Evolutionary conservation across 1,140 invertebrate genomes (phyloP), one percentile per base, ranked within the genome.

Genomic region (Sitodiplosis mosellana): DNA sequence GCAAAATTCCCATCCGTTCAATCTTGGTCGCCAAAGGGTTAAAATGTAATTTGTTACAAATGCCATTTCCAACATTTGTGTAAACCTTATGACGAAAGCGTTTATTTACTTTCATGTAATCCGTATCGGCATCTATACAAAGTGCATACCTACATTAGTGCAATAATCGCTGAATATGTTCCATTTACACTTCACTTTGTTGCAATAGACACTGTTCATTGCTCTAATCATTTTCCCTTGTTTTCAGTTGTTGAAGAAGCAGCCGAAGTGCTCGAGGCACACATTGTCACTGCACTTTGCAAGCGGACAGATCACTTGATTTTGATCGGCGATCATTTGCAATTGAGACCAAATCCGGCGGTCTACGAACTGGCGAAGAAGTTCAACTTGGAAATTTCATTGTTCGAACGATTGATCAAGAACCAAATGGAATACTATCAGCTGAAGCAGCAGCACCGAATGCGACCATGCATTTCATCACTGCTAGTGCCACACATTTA

Each of bases 271-370:
- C 63, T 87, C 20, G 87, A 90, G 57, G 64, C 77, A 12, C 83
- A 87, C 55, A 77, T 86, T 20, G 55, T 87, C 1, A 71, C 78
- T 12, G 74, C 81, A 21, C 63, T 92, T 8, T 80, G 78, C n/a
- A 59, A 69, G 22, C 53, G 69, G 40, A 84, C 82, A 51, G 52
- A 89, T 60, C 88, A 91, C 59, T 66, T 89, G 0, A 87, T 92
- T 50, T 67, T 88, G 8, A 83, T 89, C 52, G 85, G 82, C 45
- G 86, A 90, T 61, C 82, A 85, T 63, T 70, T 79, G 54, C 83
- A 87, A 59, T 58, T 87, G 34, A 70, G 77, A 49, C 83, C 83
- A 0, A 73, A 67, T 17, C 73, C 75, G 2, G 70, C 77, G 5
- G 70, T 71, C 45, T 74, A 74, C 56, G 56, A 64, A 37, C 58